Percentiles rank a stretch among this genome's conserved stretches.
phyloP scores from a whole-genome alignment of 2,797 vertebrate genomes.

The Scarus forsteni region DNA sequence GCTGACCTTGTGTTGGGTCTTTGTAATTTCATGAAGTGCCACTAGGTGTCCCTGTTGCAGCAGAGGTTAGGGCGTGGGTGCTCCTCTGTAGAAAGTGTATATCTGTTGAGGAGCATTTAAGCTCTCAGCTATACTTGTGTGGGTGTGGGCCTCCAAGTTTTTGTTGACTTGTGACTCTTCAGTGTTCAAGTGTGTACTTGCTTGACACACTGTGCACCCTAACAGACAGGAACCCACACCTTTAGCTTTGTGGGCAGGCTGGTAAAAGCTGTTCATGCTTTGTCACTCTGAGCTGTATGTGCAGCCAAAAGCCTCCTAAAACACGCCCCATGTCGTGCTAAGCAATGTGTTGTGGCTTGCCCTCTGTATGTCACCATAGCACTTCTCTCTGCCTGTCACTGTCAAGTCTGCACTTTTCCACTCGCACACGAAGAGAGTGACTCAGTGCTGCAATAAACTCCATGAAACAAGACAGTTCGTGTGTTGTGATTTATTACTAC shows the following conservation, averaged over 20 bases:
- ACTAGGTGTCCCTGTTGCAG: constrained; percentile 78
- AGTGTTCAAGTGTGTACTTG: constrained; percentile 23
- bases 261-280: constrained; percentile 68
- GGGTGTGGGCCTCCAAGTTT: constrained; percentile 10
- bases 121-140: constrained; percentile 3
- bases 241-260: constrained; percentile 58
- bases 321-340: constrained; percentile 40
- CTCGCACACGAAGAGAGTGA: constrained; percentile 27
- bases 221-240: constrained; percentile 78
- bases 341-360: constrained; percentile 53
- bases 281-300: constrained; percentile 63
- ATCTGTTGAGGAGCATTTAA: constrained; percentile 7
- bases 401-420: constrained; percentile 14
- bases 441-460: constrained; percentile 3
- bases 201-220: constrained; percentile 44
- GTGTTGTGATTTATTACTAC: constrained; percentile 16
- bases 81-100: constrained; percentile 3
- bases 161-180: constrained; percentile 13
- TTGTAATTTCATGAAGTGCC: constrained; percentile 26
- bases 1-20: constrained; percentile 11
- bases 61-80: constrained; percentile 49
- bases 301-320: constrained; percentile 35
- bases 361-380: constrained; percentile 35
- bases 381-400: constrained; percentile 25
- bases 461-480: constrained; percentile 14